Evolutionary conservation across 2,888 invertebrate species (phyloP), one percentile per base, ranked within the genome.

Genomic region (Eudemis profundana): DNA sequence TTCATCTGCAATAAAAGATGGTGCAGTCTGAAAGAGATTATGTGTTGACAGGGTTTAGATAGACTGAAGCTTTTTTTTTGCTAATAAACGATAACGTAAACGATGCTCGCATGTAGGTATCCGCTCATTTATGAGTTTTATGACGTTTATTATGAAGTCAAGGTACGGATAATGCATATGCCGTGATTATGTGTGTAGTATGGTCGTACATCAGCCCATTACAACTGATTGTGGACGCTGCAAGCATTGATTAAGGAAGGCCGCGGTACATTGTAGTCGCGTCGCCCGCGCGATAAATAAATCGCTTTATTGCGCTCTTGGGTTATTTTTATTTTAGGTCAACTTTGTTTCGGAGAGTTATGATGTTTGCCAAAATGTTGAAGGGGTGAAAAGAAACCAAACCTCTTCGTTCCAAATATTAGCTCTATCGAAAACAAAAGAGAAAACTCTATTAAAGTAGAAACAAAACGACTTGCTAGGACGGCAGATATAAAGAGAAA

Each of bases 191-290:
- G 47, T 46, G 56, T 59, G 51, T 66, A 78, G 72, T 77, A 74
- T 72, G 66, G 71, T 75, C 82, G 76, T 89, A 85, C 78, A 87
- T 90, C 87, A 87, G 78, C 69, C 84, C 72, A 89, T 90, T 90
- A 85, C 80, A 78, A 69, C 79, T 87, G 83, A 89, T 89, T 89
- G 88, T 82, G 81, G 79, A 85, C 85, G 84, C 72, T 79, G 78
- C 71, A 70, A 79, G 85, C 86, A 89, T 89, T 88, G 82, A 87
- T 85, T 83, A 85, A 85, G 78, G 84, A 86, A 84, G 84, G 82
- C 79, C 82, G 76, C 69, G 66, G 68, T 75, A 79, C 79, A 82
- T 73, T 83, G 82, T 82, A 72, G 78, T 76, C 71, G 53, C 74
- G 61, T 72, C 71, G 74, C 71, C 71, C 73, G 67, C 61, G 65